These are phyloP conservation scores for Zophobas atratus DNA, from an alignment of 1,140 invertebrate genomes.

Conservation along the genomic window DNA sequence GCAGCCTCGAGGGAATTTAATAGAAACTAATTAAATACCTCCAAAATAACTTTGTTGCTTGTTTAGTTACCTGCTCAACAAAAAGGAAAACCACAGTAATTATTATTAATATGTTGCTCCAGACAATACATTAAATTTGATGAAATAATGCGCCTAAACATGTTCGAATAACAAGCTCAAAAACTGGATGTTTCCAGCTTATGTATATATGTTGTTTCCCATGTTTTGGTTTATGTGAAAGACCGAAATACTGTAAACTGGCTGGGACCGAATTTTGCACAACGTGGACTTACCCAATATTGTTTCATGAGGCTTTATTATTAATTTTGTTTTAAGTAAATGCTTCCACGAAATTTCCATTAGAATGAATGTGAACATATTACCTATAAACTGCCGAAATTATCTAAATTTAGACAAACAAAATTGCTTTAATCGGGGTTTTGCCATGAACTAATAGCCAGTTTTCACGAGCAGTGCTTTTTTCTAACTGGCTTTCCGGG, in stretches of 20 bases:
- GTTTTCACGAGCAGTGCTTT: background rate
- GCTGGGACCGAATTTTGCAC: too few species aligned
- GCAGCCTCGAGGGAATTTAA: background rate
- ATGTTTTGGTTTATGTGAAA: too few species aligned
- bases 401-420: background rate
- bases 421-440: background rate
- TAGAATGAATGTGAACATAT: slow-evolving; percentile 2
- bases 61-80: background rate
- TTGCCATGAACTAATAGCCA: background rate
- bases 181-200: too few species aligned
- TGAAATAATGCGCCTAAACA: too few species aligned
- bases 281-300: too few species aligned
- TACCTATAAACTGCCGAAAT: slow-evolving; percentile 14
- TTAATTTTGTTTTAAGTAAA: background rate
- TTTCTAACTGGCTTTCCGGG: too few species aligned
- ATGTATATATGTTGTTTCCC: too few species aligned
- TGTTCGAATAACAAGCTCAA: too few species aligned
- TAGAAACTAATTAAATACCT: slow-evolving; percentile 4
- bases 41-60: background rate
- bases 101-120: too few species aligned
- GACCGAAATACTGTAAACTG: too few species aligned
- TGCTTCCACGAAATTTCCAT: slow-evolving; percentile 3
- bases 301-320: background rate
- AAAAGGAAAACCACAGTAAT: too few species aligned
- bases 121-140: too few species aligned